A percentile compares a stretch with the other conserved stretches of the same genome.
These are phyloP conservation scores for Rhinogobius similis DNA, from an alignment of 2,113 vertebrate species.

Conservation along the genomic window DNA sequence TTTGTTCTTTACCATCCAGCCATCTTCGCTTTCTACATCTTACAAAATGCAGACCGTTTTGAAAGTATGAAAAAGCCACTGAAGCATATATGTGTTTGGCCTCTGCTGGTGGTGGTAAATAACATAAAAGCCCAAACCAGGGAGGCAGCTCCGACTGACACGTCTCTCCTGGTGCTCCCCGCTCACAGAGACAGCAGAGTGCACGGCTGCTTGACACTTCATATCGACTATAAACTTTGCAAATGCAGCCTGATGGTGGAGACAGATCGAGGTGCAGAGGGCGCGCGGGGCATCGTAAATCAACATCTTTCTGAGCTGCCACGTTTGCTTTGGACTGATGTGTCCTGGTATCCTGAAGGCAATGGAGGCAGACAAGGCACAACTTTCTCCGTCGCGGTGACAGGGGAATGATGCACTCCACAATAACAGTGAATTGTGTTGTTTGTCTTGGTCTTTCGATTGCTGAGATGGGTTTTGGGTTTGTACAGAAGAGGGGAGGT, in stretches of 20 bases:
- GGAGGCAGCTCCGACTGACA: background rate
- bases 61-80: background rate
- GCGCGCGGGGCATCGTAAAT: conserved; percentile 70
- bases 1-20: background rate
- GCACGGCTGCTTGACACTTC: conserved; percentile 49
- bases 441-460: conserved; percentile 14
- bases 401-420: conserved; percentile 53
- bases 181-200: conserved; percentile 22
- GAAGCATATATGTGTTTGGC: background rate
- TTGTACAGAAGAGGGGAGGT: background rate
- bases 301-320: conserved; percentile 73
- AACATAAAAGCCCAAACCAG: background rate
- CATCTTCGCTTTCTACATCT: background rate
- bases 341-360: conserved; percentile 54
- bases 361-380: conserved; percentile 47
- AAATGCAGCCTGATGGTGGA: conserved; percentile 62
- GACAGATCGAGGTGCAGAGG: conserved; percentile 61
- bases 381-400: conserved; percentile 46
- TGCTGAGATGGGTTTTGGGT: background rate
- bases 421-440: conserved; percentile 30
- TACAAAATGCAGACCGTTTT: background rate
- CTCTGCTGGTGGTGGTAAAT: conserved; percentile 2
- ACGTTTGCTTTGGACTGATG: conserved; percentile 63
- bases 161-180: conserved; percentile 7
- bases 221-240: conserved; percentile 59